These are phyloP conservation scores for Anguilla anguilla DNA, from an alignment of 2,797 vertebrate genomes.

Conservation along the genomic window DNA sequence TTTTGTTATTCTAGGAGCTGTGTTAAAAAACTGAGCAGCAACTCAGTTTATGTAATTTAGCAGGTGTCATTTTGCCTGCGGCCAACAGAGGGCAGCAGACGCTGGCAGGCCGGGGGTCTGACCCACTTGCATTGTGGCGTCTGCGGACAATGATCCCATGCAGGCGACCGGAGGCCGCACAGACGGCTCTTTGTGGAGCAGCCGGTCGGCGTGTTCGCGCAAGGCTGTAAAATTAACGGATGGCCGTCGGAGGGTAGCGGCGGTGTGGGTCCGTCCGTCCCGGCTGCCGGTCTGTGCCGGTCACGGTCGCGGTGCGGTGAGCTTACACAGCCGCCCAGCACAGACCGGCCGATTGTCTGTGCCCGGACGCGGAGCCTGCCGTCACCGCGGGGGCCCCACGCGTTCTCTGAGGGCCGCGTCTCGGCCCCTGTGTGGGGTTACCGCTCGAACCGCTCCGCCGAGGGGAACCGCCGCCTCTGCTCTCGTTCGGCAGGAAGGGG, in stretches of 20 bases:
- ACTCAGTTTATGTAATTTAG: neutral
- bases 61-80: neutral
- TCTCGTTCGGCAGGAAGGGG: neutral
- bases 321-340: neutral
- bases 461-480: neutral
- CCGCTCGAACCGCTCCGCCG: neutral
- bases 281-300: neutral
- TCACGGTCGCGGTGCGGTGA: neutral
- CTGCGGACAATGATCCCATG: constrained; percentile 40
- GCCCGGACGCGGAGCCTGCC: neutral
- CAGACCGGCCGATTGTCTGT: neutral
- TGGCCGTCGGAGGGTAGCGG: neutral
- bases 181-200: constrained; percentile 20
- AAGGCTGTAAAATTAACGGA: neutral
- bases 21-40: neutral
- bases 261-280: neutral
- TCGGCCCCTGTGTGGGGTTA: neutral
- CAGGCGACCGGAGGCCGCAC: constrained; percentile 43
- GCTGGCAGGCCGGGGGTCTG: constrained; percentile 24
- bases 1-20: neutral
- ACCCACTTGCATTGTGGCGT: constrained; percentile 42
- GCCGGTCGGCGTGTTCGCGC: neutral
- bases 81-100: constrained; percentile 55
- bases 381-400: no score
- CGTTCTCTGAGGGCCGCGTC: neutral